Base-by-base conservation (phyloP, 2,113 vertebrate species). In the Alectura lathami region DNA sequence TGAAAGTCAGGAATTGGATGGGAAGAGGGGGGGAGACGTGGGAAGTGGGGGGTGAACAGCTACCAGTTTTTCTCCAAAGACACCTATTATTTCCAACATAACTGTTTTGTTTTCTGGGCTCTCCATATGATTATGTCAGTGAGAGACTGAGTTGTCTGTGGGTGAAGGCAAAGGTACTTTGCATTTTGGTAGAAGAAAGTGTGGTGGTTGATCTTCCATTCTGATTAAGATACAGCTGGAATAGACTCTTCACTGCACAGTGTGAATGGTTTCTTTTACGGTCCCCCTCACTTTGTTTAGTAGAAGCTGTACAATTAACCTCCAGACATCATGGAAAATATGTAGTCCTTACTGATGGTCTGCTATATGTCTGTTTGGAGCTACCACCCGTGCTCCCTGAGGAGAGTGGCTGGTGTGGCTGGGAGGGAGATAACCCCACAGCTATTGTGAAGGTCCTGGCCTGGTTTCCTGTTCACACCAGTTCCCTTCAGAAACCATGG, bases 1-100 rank as follows among this genome's bases (percentile, higher is more conserved):
- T 96, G 84, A 93, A 97, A 96, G 67, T 87, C 53, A 30, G 87
- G 73, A 85, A 92, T 75, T 56, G 88, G 51, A 53, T 45, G 66
- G 47, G 63, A 45, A 86, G 77, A 81, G 54, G 32, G 60, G 30
- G 51, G 56, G 76, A 57, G 76, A 57, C 92, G 62, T 48, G 64
- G 75, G 62, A 53, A 54, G 22, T 34, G 42, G 40, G 69, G 66
- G 27, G 53, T 86, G 79, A 57, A 50, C 74, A 69, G 57, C 88
- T 88, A 30, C 78, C 69, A 32, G 60, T 94, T 93, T 94, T 42
- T 76, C 88, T 96, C 91, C 69, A 72, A 72, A 89, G 62, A 69
- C 50, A 64, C 51, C 27, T 14, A 42, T 77, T 94, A 79, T 90
- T 96, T 97, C 86, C 91, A 96, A 64, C 20, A 60, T 75, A 89